Percentiles rank a stretch among this genome's conserved stretches.
phyloP scores from a whole-genome alignment of 2,113 vertebrate species.

The Tretioscincus oriximinensis region DNA sequence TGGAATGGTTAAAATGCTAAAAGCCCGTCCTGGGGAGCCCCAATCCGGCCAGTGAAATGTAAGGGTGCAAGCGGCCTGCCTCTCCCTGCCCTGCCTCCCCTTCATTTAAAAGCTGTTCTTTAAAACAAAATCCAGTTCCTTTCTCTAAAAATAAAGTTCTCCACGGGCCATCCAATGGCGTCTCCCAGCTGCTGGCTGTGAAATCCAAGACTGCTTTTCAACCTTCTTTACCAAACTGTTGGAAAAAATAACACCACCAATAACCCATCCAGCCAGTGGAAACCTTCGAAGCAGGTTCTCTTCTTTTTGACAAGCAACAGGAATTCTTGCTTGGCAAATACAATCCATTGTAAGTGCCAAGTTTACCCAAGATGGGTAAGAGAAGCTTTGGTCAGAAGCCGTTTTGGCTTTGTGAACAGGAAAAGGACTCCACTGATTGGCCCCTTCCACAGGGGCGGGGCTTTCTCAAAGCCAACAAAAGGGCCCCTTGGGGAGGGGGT shows the following conservation, averaged over 20 bases:
- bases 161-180: slow-evolving; percentile 72
- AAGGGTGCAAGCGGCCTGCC: slow-evolving; percentile 47
- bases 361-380: slow-evolving; percentile 76
- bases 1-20: slow-evolving; percentile 42
- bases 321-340: slow-evolving; percentile 84
- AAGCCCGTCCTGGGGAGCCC: slow-evolving; percentile 46
- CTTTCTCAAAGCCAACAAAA: slow-evolving; percentile 68
- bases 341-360: slow-evolving; percentile 99
- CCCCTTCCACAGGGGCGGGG: slow-evolving; percentile 50
- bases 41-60: slow-evolving; percentile 60
- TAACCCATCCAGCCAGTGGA: slow-evolving; percentile 57
- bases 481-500: slow-evolving; percentile 40
- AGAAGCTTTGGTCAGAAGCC: slow-evolving; percentile 67
- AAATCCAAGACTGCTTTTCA: slow-evolving; percentile 62
- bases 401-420: slow-evolving; percentile 65
- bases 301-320: slow-evolving; percentile 67
- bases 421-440: slow-evolving; percentile 55
- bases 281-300: slow-evolving; percentile 71
- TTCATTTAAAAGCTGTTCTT: slow-evolving; percentile 70
- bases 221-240: slow-evolving; percentile 61
- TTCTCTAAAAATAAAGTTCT: slow-evolving; percentile 59
- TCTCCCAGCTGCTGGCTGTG: slow-evolving; percentile 72
- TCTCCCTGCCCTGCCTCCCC: slow-evolving; percentile 49
- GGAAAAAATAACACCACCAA: slow-evolving; percentile 20
- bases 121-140: slow-evolving; percentile 68